phyloP scores from a whole-genome alignment of 2,888 invertebrate species.

The Volucella zonaria region DNA sequence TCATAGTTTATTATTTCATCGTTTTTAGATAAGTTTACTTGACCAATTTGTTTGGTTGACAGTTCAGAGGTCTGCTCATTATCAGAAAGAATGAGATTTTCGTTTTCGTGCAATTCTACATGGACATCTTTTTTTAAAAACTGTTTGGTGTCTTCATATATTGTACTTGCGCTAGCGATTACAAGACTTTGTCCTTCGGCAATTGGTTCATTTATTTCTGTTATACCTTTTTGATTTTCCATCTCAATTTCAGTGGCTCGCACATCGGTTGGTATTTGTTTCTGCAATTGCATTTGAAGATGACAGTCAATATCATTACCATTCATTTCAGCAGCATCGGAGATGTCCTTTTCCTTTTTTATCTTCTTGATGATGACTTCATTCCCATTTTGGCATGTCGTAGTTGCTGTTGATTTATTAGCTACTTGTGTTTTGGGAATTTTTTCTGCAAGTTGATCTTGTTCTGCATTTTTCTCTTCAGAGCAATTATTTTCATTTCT shows the following conservation, averaged over 20 bases:
- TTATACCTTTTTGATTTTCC: background rate
- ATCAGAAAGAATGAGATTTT: constrained; percentile 17
- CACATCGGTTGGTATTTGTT: background rate
- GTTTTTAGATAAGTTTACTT: constrained; percentile 22
- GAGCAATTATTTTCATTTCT: too few relatives aligned
- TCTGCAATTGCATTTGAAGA: too few relatives aligned
- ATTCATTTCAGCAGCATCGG: too few relatives aligned
- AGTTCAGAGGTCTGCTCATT: background rate
- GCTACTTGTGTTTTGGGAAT: too few relatives aligned
- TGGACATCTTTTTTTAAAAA: background rate
- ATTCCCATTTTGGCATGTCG: too few relatives aligned
- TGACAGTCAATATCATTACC: too few relatives aligned
- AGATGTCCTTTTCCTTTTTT: too few relatives aligned
- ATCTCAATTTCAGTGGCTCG: background rate
- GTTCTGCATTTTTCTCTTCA: too few relatives aligned
- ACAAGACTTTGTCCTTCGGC: background rate
- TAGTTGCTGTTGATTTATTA: too few relatives aligned
- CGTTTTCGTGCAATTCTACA: background rate
- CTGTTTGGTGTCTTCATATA: background rate
- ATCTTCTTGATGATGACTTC: too few relatives aligned
- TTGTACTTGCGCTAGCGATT: background rate
- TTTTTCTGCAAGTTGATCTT: too few relatives aligned
- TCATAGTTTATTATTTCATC: constrained; percentile 3
- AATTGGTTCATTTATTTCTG: background rate
- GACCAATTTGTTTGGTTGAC: constrained; percentile 14